A percentile compares a stretch with the other conserved stretches of the same genome.
Evolutionary conservation across 2,797 vertebrate species (phyloP).

Genomic region (Mormyrops attenuatus): DNA sequence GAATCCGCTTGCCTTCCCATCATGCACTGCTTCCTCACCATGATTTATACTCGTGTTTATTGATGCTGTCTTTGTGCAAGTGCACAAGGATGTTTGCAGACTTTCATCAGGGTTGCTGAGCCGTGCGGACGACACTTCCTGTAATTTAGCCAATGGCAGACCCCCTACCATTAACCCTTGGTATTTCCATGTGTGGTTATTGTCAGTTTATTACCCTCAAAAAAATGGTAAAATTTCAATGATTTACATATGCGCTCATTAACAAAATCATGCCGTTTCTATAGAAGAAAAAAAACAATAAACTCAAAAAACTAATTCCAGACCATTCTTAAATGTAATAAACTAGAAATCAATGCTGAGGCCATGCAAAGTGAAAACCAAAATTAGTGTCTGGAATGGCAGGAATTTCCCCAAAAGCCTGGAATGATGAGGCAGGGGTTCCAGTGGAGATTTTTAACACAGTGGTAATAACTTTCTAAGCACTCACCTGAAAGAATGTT

Average conservation of each 20-base stretch:
- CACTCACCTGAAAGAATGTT: neutral
- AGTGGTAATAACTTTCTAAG: neutral
- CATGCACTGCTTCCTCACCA: neutral
- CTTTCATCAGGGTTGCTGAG: neutral
- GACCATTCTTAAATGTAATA: neutral
- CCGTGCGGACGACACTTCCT: neutral
- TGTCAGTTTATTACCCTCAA: neutral
- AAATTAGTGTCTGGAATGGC: constrained; percentile 2
- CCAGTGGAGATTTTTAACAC: neutral
- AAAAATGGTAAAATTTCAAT: neutral
- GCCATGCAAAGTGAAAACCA: neutral
- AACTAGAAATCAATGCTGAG: neutral
- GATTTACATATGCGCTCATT: constrained; percentile 12
- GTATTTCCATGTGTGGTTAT: constrained; percentile 7
- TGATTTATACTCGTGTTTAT: neutral
- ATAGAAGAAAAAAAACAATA: neutral
- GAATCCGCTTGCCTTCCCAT: neutral
- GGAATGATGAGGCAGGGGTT: neutral
- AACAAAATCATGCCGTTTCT: neutral
- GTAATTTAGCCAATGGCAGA: neutral
- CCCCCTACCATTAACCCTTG: neutral
- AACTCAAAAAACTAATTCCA: constrained; percentile 10
- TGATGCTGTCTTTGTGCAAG: neutral
- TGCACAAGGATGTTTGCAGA: neutral
- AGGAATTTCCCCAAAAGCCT: constrained; percentile 7